phyloP scores from a whole-genome alignment of 2,113 vertebrate species.

The Taxidea taxus region DNA sequence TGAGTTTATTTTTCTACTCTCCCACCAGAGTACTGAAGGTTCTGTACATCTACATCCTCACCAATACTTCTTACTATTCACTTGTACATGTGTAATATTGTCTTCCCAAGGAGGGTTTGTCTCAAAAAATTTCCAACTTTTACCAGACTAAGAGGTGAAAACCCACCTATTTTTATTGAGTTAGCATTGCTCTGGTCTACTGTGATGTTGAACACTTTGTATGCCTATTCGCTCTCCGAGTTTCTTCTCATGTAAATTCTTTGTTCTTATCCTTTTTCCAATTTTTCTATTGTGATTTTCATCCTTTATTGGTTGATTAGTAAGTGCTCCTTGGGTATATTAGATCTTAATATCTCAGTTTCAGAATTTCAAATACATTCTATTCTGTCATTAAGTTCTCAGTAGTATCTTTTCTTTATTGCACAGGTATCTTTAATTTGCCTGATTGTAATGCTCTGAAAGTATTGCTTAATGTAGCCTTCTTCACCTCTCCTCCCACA shows the following conservation, averaged over 20 bases:
- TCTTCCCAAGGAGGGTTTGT: not conserved
- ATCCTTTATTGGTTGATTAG: not conserved
- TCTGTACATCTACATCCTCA: not conserved
- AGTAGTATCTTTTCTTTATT: not conserved
- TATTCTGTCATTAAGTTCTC: not conserved
- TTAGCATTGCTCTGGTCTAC: not conserved
- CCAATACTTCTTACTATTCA: not conserved
- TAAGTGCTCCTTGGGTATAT: not conserved
- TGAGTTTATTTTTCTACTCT: not conserved
- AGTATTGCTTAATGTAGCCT: not conserved
- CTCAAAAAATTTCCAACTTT: not conserved
- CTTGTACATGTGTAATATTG: not conserved
- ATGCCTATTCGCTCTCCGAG: not conserved
- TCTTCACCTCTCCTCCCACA: not conserved
- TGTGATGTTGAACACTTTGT: not conserved
- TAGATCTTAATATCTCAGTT: not conserved
- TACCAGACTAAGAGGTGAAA: not conserved
- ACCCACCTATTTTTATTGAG: not conserved
- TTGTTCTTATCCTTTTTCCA: not conserved
- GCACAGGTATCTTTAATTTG: not conserved
- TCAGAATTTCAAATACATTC: not conserved
- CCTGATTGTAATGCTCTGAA: not conserved
- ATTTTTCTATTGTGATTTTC: not conserved
- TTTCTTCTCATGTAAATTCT: not conserved
- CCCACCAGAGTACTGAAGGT: not conserved